phyloP scores from a whole-genome alignment of 2,797 vertebrate species.

The Sitta carolinensis region DNA sequence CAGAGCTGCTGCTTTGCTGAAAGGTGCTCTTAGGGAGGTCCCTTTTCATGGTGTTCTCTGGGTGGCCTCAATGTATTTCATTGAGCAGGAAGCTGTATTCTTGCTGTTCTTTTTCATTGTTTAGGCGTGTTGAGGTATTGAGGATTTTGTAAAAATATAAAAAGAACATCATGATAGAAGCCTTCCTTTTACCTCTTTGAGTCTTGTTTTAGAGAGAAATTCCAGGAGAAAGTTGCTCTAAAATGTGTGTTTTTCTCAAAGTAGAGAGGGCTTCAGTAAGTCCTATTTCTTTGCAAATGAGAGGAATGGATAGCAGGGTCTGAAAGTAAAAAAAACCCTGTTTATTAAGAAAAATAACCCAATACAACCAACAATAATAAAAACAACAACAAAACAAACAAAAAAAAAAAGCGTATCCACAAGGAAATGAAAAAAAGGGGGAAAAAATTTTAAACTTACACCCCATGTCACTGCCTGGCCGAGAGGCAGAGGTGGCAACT shows the following conservation, averaged over 20 bases:
- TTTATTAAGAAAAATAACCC: neutral
- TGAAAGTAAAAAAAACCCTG: neutral
- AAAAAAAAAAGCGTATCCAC: neutral
- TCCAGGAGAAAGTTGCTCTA: neutral
- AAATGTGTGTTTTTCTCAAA: neutral
- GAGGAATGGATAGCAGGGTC: too few species aligned
- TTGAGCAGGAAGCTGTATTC: too few species aligned
- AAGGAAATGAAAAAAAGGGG: accelerated
- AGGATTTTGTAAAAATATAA: neutral
- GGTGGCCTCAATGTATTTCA: neutral
- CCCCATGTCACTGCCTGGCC: accelerated
- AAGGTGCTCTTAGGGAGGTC: too few species aligned
- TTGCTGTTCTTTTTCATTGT: neutral
- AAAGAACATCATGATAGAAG: neutral
- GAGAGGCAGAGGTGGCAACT: neutral
- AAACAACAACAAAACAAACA: neutral
- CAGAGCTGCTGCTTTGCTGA: neutral
- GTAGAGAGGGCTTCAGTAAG: neutral
- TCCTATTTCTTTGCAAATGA: neutral
- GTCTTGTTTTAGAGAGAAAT: neutral
- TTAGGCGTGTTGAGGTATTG: neutral
- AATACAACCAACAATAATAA: too few species aligned
- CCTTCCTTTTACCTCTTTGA: neutral
- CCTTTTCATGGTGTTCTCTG: neutral
- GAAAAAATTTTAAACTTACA: too few species aligned